phyloP scores from a whole-genome alignment of 2,113 vertebrate species.

The Hippocampus zosterae region DNA sequence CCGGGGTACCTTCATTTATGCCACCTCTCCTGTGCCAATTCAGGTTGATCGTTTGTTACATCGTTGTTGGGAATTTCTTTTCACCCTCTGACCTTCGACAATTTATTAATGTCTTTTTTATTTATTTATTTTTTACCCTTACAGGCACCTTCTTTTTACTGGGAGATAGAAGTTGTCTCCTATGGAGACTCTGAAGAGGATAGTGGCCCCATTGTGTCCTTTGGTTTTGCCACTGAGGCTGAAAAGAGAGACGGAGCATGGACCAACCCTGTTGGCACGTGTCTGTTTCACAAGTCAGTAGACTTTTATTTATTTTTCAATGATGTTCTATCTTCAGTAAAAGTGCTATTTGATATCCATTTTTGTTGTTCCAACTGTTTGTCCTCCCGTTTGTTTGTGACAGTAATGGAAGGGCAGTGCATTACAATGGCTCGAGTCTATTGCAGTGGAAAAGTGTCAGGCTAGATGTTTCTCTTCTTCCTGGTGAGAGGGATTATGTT shows the following conservation, averaged over 20 bases:
- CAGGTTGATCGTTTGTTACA: conserved; percentile 72
- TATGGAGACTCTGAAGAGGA: conserved; percentile 97
- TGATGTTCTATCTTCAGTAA: conserved; percentile 24
- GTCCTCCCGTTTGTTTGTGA: conserved; percentile 29
- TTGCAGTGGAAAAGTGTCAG: conserved; percentile 98
- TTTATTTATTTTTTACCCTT: conserved; percentile 1
- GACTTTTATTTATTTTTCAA: conserved; percentile 14
- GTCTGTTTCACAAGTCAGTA: conserved; percentile 94
- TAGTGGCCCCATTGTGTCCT: conserved; percentile 94
- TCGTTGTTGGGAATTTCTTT: neutral
- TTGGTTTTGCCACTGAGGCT: conserved; percentile 95
- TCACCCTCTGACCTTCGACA: neutral
- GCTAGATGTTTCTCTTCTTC: conserved; percentile 89
- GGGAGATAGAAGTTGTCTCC: conserved; percentile 97
- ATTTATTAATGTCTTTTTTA: neutral
- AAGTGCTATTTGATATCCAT: conserved; percentile 32
- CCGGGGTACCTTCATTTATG: conserved; percentile 93
- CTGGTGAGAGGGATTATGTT: conserved; percentile 76
- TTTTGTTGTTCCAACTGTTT: conserved; percentile 25
- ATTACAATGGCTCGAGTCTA: conserved; percentile 97
- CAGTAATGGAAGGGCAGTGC: conserved; percentile 94
- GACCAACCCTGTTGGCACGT: conserved; percentile 98
- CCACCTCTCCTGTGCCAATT: conserved; percentile 88
- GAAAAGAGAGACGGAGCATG: conserved; percentile 96
- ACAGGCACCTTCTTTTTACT: conserved; percentile 96